phyloP scores from a whole-genome alignment of 2,797 vertebrate species.

The Argya squamiceps region DNA sequence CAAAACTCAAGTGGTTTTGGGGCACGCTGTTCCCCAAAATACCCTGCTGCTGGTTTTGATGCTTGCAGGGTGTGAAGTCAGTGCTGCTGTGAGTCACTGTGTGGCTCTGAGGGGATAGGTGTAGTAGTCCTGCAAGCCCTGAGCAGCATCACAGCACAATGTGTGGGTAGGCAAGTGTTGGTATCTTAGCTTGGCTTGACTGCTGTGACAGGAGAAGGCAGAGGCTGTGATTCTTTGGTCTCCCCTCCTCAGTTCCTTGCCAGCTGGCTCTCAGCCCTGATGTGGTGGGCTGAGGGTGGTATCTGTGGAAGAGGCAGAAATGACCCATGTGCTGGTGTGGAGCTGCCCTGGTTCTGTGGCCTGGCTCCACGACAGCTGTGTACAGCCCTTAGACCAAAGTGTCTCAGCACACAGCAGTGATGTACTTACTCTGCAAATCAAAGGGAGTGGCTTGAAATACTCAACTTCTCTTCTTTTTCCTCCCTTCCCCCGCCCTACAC shows the following conservation, averaged over 20 bases:
- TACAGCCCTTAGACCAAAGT: fast-evolving
- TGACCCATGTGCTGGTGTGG: fast-evolving
- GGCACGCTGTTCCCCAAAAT: fast-evolving
- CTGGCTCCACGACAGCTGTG: fast-evolving
- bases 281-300: not conserved
- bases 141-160: not conserved
- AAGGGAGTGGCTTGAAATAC: not conserved
- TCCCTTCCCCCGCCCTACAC: not conserved
- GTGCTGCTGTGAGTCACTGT: not conserved
- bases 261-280: not conserved
- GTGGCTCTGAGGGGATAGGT: not conserved
- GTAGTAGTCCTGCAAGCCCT: not conserved
- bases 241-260: not conserved
- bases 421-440: not conserved
- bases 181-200: not conserved
- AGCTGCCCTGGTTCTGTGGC: not conserved
- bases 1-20: fast-evolving
- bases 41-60: not conserved
- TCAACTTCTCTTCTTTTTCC: not conserved
- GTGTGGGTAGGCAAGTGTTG: not conserved
- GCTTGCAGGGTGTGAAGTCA: not conserved
- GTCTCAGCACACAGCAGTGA: not conserved
- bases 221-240: not conserved
- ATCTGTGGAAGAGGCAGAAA: not conserved
- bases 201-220: not conserved